Evolutionary conservation across 1,140 invertebrate species (phyloP), one percentile per base, ranked within the genome.

Genomic region (Pseudomyrmex flavicornis): DNA sequence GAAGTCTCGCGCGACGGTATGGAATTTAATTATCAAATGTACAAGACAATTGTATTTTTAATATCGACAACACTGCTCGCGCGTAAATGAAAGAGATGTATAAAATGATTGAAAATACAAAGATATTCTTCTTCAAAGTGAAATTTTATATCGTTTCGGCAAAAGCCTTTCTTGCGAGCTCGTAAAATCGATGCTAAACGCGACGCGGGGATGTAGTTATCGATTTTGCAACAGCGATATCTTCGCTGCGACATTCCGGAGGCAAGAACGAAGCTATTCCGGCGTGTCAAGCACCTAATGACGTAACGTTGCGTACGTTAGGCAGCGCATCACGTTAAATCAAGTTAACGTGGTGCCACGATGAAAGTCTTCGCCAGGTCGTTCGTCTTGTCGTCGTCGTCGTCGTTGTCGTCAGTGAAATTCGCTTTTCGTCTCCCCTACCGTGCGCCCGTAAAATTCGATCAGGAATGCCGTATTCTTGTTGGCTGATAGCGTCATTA

Each of bases 261-360:
- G 35, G 46, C 52, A 52, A 35, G 35, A 35, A 35, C 15, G 56
- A 26, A 83, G 68, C 80, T 82, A 85, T 77, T 83, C 69, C 50
- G 77, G 62, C 69, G 85, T 83, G 86, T 88, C 87, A 61, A 85
- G 68, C 62, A 68, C 56, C 79, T 89, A 90, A 90, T 87, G 85
- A 91, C 80, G 84, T 91, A 92, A 92, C 85, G 85, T 82, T 88
- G 90, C 83, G 86, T 88, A 88, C 66, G 66, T 88, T 88, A 77
- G 66, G 68, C 5, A 80, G 86, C 83, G 73, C 87, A 88, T 88
- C 83, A 75, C 56, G 77, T 72, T 35, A 88, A 88, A 88, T 82
- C 72, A 82, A 83, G 86, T 88, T 88, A 88, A 88, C 86, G 77
- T 70, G 68, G 62, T 63, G 59, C 72, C 72, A 48, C 77, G 86